phyloP scores from a whole-genome alignment of 1,140 invertebrate species.

The Dreissena rostriformis region DNA sequence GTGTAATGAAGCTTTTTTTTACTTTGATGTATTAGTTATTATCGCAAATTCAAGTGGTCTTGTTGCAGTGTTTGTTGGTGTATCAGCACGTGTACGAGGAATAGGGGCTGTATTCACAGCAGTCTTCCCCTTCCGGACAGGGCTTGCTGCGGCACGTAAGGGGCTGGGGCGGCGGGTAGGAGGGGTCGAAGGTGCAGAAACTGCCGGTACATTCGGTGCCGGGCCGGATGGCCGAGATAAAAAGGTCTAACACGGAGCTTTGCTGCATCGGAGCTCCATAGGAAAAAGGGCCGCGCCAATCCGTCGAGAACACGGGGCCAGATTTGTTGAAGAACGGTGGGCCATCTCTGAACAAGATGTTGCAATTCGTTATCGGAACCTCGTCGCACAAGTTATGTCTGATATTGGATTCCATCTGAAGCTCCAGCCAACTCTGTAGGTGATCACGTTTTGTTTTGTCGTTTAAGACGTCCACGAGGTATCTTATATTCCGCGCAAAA shows the following conservation, averaged over 20 bases:
- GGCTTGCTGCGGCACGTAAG: constrained; percentile 62
- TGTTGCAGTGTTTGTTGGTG: constrained; percentile 56
- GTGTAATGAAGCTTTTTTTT: too few species aligned
- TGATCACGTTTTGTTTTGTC: constrained; percentile 22
- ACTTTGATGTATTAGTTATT: neutral
- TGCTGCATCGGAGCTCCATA: constrained; percentile 64
- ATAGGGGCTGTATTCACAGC: constrained; percentile 67
- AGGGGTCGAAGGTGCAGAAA: constrained; percentile 60
- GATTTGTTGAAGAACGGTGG: constrained; percentile 63
- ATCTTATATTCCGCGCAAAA: constrained; percentile 62
- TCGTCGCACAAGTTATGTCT: constrained; percentile 59
- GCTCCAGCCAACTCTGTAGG: constrained; percentile 57
- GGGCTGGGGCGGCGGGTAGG: constrained; percentile 58
- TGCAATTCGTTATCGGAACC: constrained; percentile 59
- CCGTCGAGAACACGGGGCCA: constrained; percentile 64
- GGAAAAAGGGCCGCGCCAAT: constrained; percentile 65
- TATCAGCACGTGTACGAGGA: constrained; percentile 66
- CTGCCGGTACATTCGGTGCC: constrained; percentile 57
- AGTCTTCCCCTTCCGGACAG: constrained; percentile 58
- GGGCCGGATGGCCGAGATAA: constrained; percentile 60
- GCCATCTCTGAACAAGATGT: constrained; percentile 64
- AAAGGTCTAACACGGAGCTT: constrained; percentile 61
- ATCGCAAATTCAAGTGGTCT: constrained; percentile 58
- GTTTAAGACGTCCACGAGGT: constrained; percentile 59
- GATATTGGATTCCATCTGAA: constrained; percentile 55